phyloP scores from a whole-genome alignment of 1,140 invertebrate genomes.

The Bombus cullumanus region DNA sequence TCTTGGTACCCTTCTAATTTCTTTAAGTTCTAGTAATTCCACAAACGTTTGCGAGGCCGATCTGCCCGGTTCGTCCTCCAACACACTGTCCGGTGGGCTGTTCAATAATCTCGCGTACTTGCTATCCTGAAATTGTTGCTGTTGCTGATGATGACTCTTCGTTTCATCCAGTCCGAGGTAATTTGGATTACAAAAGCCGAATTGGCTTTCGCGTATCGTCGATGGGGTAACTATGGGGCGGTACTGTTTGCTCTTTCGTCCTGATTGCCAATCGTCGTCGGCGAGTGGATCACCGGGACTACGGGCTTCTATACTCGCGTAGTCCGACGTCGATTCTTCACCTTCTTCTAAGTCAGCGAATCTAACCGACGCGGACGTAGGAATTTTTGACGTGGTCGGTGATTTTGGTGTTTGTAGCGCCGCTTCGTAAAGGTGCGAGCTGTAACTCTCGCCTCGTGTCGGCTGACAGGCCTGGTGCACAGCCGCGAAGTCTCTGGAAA shows the following conservation, averaged over 20 bases:
- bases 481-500: slow-evolving; percentile 77
- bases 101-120: slow-evolving; percentile 83
- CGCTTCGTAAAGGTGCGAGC: slow-evolving; percentile 83
- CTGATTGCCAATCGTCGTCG: slow-evolving; percentile 83
- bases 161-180: slow-evolving; percentile 87
- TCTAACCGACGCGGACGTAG: slow-evolving; percentile 86
- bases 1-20: slow-evolving; percentile 74
- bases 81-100: slow-evolving; percentile 83
- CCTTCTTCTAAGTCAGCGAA: slow-evolving; percentile 86
- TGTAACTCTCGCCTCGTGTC: slow-evolving; percentile 84
- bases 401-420: slow-evolving; percentile 84
- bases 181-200: slow-evolving; percentile 89
- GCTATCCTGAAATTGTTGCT: slow-evolving; percentile 73
- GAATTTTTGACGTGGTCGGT: slow-evolving; percentile 84
- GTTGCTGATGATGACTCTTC: slow-evolving; percentile 29
- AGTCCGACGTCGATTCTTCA: slow-evolving; percentile 89
- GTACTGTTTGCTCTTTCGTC: slow-evolving; percentile 72
- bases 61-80: slow-evolving; percentile 82
- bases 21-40: slow-evolving; percentile 79
- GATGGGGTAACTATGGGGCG: slow-evolving; percentile 68
- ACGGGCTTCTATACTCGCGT: slow-evolving; percentile 88
- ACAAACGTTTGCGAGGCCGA: slow-evolving; percentile 81
- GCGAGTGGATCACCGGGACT: slow-evolving; percentile 81
- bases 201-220: slow-evolving; percentile 82
- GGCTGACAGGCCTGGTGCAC: slow-evolving; percentile 83